Conservation (phyloP, 35 echinoderm and acorn worm species). For the Diadema setosum region DNA sequence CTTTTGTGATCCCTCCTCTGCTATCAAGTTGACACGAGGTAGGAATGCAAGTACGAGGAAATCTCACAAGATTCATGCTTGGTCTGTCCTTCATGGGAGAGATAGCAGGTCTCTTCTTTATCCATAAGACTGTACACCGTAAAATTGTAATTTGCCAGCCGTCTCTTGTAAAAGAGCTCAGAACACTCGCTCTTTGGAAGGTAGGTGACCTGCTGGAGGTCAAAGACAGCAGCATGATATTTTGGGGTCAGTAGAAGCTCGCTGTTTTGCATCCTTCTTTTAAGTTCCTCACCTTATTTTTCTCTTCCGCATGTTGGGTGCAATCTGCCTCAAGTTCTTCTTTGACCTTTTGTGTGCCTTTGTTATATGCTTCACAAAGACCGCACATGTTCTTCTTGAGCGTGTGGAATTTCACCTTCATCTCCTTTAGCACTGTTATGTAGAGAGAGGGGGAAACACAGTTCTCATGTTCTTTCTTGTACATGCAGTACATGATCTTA, state of each 20-base stretch:
- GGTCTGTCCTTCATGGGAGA: constrained; percentile 23
- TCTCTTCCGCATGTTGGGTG: not conserved
- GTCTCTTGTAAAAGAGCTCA: constrained; percentile 32
- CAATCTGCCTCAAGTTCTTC: not conserved
- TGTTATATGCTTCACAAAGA: not conserved
- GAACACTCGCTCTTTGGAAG: not conserved
- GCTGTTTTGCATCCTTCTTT: not conserved
- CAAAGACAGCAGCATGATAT: not conserved
- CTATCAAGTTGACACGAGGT: not conserved
- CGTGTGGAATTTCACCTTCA: constrained; percentile 5
- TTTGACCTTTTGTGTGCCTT: not conserved
- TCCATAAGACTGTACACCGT: not conserved
- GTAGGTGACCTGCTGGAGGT: constrained; percentile 35
- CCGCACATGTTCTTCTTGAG: constrained; percentile 5
- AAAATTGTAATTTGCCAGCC: constrained; percentile 21
- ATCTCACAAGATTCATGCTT: constrained; percentile 29
- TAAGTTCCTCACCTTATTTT: not conserved
- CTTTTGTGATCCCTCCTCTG: not conserved
- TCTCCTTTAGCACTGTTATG: not conserved
- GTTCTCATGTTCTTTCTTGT: not conserved
- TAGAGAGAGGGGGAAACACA: not conserved
- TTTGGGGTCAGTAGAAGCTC: not conserved
- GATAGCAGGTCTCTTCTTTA: constrained; percentile 21
- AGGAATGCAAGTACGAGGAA: not conserved
- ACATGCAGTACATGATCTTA: constrained; percentile 13